Evolutionary conservation across 64 coral and sea anemone species (phyloP), one percentile per base, ranked within the genome.

Genomic region (Montipora sp.): DNA sequence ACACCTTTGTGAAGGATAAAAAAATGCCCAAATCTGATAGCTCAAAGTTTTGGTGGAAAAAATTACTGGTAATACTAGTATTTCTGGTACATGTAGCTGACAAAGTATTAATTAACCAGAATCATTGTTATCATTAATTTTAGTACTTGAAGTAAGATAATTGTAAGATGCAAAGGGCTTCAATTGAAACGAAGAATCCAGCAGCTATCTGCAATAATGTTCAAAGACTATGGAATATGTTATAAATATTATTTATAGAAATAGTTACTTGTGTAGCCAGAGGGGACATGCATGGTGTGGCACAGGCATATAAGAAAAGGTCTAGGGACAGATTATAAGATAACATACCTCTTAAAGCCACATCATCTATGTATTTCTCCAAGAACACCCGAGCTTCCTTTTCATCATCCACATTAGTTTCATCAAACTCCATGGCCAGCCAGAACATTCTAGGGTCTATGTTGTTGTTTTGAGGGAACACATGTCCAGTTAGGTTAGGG

Each of bases 121-220:
- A 71, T 71, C 67, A 71, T 19, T 71, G 67, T 71, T 71, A 71
- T 71, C 67, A 71, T 71, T 71, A 71, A 71, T 71, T 71, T 71
- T 71, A 71, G 0, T 57, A 57, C 53, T 71, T 71, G 67, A 71
- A 71, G 67, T 71, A 71, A 71, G 67, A 71, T 71, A 71, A 12
- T 71, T 71, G 67, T 71, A 71, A 71, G 67, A 5, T 71, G 67
- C 11, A 71, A 71, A 71, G 10, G 67, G 67, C 67, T 71, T 71
- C 16, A 71, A 71, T 15, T 71, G 14, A 71, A 71, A 71, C 16
- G 67, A 73, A 73, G n/a, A 73, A 4, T 73, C 5, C 71, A 73
- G 67, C 71, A 22, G 19, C 71, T 73, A 22, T 22, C 71, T 73
- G 71, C 71, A 71, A 71, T 71, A 71, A 71, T 71, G 10, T 71